phyloP scores from a whole-genome alignment of 1,140 invertebrate genomes.

The Solenopsis fugax region DNA sequence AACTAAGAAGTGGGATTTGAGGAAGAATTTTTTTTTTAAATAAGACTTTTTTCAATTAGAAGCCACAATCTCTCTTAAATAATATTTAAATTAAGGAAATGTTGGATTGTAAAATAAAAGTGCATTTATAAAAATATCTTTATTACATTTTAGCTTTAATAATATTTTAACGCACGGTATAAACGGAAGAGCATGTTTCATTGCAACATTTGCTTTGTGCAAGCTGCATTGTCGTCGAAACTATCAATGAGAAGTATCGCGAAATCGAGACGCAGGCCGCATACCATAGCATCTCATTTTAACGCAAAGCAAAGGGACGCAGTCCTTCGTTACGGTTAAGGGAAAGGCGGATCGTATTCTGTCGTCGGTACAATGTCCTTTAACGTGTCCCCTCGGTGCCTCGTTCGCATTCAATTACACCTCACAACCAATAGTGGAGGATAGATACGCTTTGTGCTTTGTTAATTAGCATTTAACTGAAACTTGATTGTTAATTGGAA shows the following conservation, averaged over 20 bases:
- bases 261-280: conserved; percentile 27
- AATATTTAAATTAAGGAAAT: background rate
- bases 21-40: background rate
- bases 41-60: background rate
- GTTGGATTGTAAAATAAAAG: background rate
- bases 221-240: background rate
- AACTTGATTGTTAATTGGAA: conserved; percentile 63
- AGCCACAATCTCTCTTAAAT: background rate
- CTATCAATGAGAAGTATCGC: conserved; percentile 17
- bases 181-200: background rate
- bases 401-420: conserved; percentile 55
- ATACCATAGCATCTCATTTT: conserved; percentile 6
- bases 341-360: background rate
- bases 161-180: background rate
- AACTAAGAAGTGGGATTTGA: background rate
- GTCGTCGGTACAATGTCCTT: background rate
- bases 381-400: conserved; percentile 22
- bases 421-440: conserved; percentile 19
- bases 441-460: conserved; percentile 56
- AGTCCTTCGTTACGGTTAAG: conserved; percentile 21
- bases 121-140: too few relatives aligned
- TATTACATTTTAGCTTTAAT: background rate
- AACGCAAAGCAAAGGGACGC: conserved; percentile 27
- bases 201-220: conserved; percentile 9
- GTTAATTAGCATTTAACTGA: conserved; percentile 62